Evolutionary conservation across 2,113 vertebrate species (phyloP).

Genomic region (Podarcis muralis): DNA sequence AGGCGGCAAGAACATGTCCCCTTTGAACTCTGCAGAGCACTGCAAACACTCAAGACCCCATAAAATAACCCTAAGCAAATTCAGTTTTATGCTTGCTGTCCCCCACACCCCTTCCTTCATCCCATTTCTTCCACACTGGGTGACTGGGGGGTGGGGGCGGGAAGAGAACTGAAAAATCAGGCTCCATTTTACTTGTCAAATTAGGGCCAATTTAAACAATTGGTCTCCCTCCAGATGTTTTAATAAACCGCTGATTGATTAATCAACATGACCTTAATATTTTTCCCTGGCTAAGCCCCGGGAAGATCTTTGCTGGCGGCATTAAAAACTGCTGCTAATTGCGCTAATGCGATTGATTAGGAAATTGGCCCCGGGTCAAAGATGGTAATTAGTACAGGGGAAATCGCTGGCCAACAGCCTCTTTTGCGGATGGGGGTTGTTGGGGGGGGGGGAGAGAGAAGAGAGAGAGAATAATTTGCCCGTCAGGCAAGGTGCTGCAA

Average conservation of each 20-base stretch:
- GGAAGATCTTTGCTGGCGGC: conserved; percentile 1
- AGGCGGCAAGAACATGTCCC: no score
- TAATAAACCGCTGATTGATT: conserved; percentile 22
- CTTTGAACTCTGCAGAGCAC: no score
- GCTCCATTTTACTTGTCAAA: conserved; percentile 14
- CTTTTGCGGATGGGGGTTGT: no score
- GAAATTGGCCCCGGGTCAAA: conserved; percentile 3
- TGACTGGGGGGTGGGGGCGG: background rate
- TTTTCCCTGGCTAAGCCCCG: background rate
- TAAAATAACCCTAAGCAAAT: background rate
- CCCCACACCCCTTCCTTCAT: background rate
- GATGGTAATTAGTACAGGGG: conserved; percentile 8
- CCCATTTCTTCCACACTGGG: background rate
- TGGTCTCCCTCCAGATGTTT: conserved; percentile 21
- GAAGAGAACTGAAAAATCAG: background rate
- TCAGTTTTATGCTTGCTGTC: background rate
- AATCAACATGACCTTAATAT: conserved; percentile 30
- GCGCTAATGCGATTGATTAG: conserved; percentile 33
- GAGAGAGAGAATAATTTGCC: background rate
- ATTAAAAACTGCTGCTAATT: conserved; percentile 25
- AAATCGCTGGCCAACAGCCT: background rate
- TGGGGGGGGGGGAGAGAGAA: no score
- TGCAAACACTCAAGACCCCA: background rate
- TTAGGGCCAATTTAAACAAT: conserved; percentile 25
- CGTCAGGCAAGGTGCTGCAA: background rate